A percentile compares a stretch with the other conserved stretches of the same genome.
Evolutionary conservation across 1,140 invertebrate species (phyloP).

Genomic region (Gonatopus flavifemur): DNA sequence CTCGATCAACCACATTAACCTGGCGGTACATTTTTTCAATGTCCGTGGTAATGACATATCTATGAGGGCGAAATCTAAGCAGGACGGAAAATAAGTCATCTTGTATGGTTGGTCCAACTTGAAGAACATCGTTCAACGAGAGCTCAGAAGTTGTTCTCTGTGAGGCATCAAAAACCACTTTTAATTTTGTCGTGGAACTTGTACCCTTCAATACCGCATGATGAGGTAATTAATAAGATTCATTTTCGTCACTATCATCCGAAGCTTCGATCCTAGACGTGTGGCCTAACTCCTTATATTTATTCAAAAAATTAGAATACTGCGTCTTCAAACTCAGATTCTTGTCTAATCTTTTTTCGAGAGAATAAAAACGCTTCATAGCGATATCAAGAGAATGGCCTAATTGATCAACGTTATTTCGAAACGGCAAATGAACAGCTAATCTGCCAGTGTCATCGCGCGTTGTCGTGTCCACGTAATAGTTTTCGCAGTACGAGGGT

Average conservation of each 20-base stretch:
- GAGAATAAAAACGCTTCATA: background rate
- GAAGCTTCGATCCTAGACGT: conserved; percentile 21
- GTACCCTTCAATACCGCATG: conserved; percentile 3
- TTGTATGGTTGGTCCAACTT: conserved; percentile 13
- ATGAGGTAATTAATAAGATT: conserved; percentile 19
- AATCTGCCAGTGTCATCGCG: conserved; percentile 9
- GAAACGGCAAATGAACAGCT: conserved; percentile 5
- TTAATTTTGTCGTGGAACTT: background rate
- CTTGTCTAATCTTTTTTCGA: conserved; percentile 13
- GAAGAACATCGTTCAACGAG: conserved; percentile 11
- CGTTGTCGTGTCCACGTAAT: conserved; percentile 4
- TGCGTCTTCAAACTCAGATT: conserved; percentile 14
- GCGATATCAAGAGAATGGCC: background rate
- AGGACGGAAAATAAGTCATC: conserved; percentile 7
- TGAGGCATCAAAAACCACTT: conserved; percentile 23
- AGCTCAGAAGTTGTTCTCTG: background rate
- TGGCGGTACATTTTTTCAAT: conserved; percentile 27
- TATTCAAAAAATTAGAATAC: conserved; percentile 30
- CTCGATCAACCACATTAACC: conserved; percentile 2
- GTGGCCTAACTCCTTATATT: conserved; percentile 27
- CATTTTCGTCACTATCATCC: background rate
- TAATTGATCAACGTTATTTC: background rate
- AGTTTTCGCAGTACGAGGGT: conserved; percentile 12
- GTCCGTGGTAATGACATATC: conserved; percentile 35
- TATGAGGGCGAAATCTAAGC: conserved; percentile 31